Evolutionary conservation across 2,797 vertebrate genomes (phyloP).

Genomic region (Rhodeus uyekii): DNA sequence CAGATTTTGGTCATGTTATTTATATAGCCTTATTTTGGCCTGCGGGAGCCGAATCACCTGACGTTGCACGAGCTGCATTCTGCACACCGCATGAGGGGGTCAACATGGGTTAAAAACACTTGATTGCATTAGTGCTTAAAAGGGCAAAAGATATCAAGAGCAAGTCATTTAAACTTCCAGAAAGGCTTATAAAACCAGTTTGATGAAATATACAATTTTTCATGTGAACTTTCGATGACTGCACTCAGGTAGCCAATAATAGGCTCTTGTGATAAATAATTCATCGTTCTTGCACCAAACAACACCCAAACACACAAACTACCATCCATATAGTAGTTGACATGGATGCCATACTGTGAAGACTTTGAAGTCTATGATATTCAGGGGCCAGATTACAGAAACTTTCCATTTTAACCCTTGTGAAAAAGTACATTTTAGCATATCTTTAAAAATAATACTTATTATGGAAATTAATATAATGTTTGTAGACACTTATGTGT

Average conservation of each 20-base stretch:
- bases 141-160: conserved; percentile 42
- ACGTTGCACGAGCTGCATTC: conserved; percentile 41
- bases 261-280: conserved; percentile 33
- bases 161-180: conserved; percentile 37
- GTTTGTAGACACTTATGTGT: neutral
- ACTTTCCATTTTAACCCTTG: neutral
- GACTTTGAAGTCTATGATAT: neutral
- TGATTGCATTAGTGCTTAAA: conserved; percentile 44
- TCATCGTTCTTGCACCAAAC: conserved; percentile 25
- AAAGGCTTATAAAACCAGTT: conserved; percentile 24
- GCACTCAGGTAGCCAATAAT: conserved; percentile 7
- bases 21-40: conserved; percentile 62
- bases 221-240: conserved; percentile 44
- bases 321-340: neutral
- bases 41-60: conserved; percentile 48
- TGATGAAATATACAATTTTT: conserved; percentile 29
- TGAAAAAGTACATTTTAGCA: too few species aligned
- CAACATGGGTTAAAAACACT: conserved; percentile 40
- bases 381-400: neutral
- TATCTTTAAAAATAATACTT: neutral
- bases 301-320: conserved; percentile 1
- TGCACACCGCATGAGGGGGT: neutral
- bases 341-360: neutral
- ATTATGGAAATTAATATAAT: neutral
- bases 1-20: conserved; percentile 70